Evolutionary conservation across 2,113 vertebrate genomes (phyloP).

Genomic region (Xyrauchen texanus): DNA sequence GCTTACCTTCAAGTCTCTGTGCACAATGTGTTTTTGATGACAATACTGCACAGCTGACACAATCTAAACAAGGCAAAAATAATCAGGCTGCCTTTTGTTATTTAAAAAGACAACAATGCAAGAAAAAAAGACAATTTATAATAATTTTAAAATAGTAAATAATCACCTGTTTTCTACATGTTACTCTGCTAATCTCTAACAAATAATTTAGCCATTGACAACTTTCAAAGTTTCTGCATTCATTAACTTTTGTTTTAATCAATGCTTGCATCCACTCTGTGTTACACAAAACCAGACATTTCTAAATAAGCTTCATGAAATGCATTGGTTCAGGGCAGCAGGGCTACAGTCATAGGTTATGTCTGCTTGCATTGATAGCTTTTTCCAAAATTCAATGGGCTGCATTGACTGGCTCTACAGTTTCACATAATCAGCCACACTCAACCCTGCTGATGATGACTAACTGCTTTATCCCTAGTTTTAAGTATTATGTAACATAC

Average conservation of each 20-base stretch:
- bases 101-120: neutral
- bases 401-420: neutral
- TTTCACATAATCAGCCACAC: neutral
- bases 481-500: neutral
- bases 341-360: neutral
- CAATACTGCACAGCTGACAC: conserved; percentile 99
- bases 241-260: too few species aligned
- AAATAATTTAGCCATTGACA: too few species aligned
- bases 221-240: too few species aligned
- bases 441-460: neutral
- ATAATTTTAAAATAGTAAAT: too few species aligned
- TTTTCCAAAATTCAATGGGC: conserved; percentile 9
- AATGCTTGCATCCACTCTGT: too few species aligned
- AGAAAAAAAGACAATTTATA: too few species aligned
- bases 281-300: neutral
- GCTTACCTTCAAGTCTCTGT: conserved; percentile 97
- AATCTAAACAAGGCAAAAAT: conserved; percentile 78
- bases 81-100: neutral
- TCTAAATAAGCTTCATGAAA: neutral
- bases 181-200: too few species aligned
- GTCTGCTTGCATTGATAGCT: neutral
- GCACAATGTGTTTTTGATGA: conserved; percentile 98
- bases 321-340: neutral
- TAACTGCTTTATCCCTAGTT: neutral
- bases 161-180: too few species aligned